Percentiles rank a stretch among this genome's conserved stretches.
These are phyloP conservation scores for Anthoscopus minutus DNA, from an alignment of 2,113 vertebrate species.

Conservation along the genomic window DNA sequence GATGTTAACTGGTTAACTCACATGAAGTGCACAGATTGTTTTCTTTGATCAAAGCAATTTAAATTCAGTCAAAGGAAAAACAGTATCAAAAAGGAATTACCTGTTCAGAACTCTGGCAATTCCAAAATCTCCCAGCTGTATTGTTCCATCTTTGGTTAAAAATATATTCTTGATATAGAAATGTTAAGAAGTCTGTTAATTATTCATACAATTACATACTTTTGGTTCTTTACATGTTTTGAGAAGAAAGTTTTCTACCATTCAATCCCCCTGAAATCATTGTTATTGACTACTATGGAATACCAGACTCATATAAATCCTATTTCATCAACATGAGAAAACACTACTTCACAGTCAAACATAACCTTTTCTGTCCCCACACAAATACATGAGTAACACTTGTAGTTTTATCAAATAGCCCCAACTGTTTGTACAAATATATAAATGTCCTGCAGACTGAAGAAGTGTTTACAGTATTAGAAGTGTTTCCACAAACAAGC, in stretches of 20 bases:
- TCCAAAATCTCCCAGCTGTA: slow-evolving; percentile 97
- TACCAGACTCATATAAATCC: neutral
- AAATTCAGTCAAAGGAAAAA: neutral
- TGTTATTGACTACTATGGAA: neutral
- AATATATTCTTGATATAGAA: slow-evolving; percentile 86
- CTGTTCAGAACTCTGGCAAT: slow-evolving; percentile 97
- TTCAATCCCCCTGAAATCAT: neutral
- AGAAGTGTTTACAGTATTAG: neutral
- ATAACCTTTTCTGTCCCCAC: neutral
- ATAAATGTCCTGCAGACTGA: neutral
- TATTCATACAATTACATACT: neutral
- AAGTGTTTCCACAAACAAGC: neutral
- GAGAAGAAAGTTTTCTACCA: neutral
- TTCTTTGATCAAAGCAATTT: neutral
- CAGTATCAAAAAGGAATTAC: slow-evolving; percentile 59
- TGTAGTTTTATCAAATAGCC: neutral
- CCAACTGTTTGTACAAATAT: neutral
- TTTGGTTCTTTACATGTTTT: neutral
- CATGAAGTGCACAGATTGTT: neutral
- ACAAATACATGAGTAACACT: neutral
- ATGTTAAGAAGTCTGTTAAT: slow-evolving; percentile 44
- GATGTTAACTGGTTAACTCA: neutral
- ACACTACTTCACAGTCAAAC: neutral
- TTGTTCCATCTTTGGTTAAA: slow-evolving; percentile 93
- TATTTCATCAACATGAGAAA: neutral